A percentile compares a stretch with the other conserved stretches of the same genome.
Evolutionary conservation across 92 coral and sea anemone genomes (phyloP).

Genomic region (Umimayanthus chanpuru): DNA sequence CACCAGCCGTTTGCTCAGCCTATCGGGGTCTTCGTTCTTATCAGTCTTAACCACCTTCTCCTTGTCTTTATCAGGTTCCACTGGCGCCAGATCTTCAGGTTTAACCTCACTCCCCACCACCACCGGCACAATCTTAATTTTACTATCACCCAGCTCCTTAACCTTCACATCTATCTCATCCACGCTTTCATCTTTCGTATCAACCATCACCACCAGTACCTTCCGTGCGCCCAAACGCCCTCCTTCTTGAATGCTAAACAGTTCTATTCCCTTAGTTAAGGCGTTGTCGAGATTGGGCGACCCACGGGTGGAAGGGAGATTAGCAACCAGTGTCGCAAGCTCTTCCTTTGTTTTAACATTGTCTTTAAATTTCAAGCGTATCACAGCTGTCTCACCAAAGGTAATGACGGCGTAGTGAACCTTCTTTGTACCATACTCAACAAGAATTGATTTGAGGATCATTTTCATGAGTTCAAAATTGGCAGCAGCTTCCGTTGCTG

Average conservation of each 20-base stretch:
- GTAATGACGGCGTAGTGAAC: slow-evolving; percentile 59
- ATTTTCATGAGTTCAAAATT: slow-evolving; percentile 57
- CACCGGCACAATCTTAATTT: slow-evolving; percentile 72
- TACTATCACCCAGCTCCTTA: slow-evolving; percentile 45
- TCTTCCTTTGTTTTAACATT: not conserved
- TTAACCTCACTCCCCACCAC: slow-evolving; percentile 65
- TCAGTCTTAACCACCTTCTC: slow-evolving; percentile 52
- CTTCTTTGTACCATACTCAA: slow-evolving; percentile 74
- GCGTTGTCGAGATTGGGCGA: slow-evolving; percentile 57
- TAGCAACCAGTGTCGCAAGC: not conserved
- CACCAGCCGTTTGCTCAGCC: slow-evolving; percentile 54
- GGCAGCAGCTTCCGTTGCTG: slow-evolving; percentile 50
- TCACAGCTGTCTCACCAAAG: slow-evolving; percentile 49
- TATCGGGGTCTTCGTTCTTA: slow-evolving; percentile 51
- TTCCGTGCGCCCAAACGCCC: slow-evolving; percentile 77
- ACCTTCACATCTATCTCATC: slow-evolving; percentile 41
- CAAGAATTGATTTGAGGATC: slow-evolving; percentile 62
- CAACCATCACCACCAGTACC: slow-evolving; percentile 75
- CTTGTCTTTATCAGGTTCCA: slow-evolving; percentile 62
- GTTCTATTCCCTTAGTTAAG: slow-evolving; percentile 55
- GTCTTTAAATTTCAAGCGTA: slow-evolving; percentile 26
- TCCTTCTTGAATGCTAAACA: slow-evolving; percentile 72
- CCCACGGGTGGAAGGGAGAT: slow-evolving; percentile 42
- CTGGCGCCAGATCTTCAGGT: slow-evolving; percentile 52
- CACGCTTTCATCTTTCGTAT: slow-evolving; percentile 57